phyloP scores from a whole-genome alignment of 1,140 invertebrate species.

The Achatina immaculata region DNA sequence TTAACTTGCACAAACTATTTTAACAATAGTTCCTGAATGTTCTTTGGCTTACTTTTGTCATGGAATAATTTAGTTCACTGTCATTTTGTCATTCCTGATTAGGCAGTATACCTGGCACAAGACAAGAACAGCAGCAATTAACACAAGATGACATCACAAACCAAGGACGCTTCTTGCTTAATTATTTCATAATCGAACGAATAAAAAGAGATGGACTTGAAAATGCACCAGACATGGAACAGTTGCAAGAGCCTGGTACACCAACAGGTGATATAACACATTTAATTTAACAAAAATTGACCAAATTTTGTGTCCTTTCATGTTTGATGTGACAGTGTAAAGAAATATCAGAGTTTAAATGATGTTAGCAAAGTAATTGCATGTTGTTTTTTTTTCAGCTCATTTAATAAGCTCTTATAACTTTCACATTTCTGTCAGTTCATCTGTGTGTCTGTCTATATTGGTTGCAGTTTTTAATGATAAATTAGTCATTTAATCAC shows the following conservation, averaged over 20 bases:
- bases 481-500: too few species aligned
- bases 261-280: slow-evolving; percentile 58
- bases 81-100: not conserved
- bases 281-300: not conserved
- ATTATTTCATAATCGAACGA: slow-evolving; percentile 62
- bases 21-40: too few species aligned
- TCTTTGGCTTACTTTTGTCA: too few species aligned
- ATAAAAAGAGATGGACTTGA: slow-evolving; percentile 53
- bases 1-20: too few species aligned
- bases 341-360: too few species aligned
- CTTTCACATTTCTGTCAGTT: too few species aligned
- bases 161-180: slow-evolving; percentile 61
- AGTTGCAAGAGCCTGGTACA: slow-evolving; percentile 63
- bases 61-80: too few species aligned
- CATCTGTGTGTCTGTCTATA: too few species aligned
- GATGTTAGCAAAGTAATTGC: too few species aligned
- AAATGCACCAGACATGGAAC: slow-evolving; percentile 51
- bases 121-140: slow-evolving; percentile 35
- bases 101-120: not conserved
- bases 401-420: too few species aligned
- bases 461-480: too few species aligned
- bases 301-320: not conserved
- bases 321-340: not conserved
- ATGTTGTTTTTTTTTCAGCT: too few species aligned
- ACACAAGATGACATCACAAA: slow-evolving; percentile 63